phyloP scores from a whole-genome alignment of 2,797 vertebrate species.

The Phaenicophaeus curvirostris region DNA sequence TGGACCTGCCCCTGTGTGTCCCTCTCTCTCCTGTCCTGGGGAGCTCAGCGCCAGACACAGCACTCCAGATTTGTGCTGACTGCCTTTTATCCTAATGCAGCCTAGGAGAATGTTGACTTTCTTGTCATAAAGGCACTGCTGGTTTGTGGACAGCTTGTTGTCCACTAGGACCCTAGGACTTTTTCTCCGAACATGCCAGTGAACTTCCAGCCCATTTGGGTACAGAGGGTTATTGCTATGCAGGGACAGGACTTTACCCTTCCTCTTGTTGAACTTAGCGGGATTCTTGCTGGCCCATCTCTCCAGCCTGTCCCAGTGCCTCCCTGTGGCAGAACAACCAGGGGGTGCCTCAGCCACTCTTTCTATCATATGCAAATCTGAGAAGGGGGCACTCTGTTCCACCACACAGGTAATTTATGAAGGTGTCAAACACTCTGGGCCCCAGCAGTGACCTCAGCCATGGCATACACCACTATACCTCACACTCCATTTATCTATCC shows the following conservation, averaged over 20 bases:
- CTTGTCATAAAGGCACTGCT: neutral
- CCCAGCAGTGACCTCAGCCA: neutral
- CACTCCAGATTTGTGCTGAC: neutral
- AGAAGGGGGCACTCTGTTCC: neutral
- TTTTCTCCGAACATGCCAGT: too few species aligned
- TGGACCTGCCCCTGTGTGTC: neutral
- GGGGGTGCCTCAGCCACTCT: neutral
- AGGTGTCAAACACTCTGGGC: neutral
- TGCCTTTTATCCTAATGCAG: neutral
- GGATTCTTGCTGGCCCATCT: neutral
- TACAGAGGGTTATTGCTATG: too few species aligned
- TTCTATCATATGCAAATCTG: neutral
- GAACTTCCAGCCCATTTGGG: too few species aligned
- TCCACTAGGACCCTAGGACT: too few species aligned
- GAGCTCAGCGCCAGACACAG: neutral
- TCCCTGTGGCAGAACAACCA: neutral
- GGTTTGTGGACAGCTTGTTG: too few species aligned
- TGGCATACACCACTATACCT: too few species aligned
- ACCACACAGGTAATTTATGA: neutral
- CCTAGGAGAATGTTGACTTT: neutral
- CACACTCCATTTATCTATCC: neutral
- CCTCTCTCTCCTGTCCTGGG: too few species aligned
- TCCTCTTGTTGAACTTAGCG: neutral
- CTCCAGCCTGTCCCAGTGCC: fast-evolving
- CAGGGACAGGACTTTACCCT: too few species aligned